A percentile compares a stretch with the other conserved stretches of the same genome.
Conservation (phyloP, 2,888 invertebrate species). For the Dynastes maya region DNA sequence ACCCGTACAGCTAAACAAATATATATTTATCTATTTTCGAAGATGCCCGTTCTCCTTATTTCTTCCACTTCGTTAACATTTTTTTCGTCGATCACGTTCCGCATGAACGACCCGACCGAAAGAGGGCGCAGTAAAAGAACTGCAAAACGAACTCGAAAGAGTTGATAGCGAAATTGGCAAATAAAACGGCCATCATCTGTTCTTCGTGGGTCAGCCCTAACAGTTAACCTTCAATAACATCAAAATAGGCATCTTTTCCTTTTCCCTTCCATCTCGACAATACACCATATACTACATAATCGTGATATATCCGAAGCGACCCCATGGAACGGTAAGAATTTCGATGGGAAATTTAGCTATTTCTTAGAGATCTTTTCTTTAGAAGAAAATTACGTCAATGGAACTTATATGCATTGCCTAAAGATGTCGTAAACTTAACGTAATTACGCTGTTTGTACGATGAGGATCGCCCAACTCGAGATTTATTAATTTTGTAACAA, state of each 20-base stretch:
- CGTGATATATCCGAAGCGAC: not conserved
- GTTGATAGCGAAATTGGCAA: constrained; percentile 58
- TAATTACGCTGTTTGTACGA: no score
- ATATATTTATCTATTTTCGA: constrained; percentile 20
- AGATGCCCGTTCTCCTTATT: not conserved
- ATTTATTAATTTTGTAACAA: no score
- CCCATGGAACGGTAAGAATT: no score
- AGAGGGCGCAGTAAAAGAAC: constrained; percentile 2
- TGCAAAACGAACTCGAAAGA: constrained; percentile 57
- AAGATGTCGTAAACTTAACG: no score
- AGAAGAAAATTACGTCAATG: no score
- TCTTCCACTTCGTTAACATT: constrained; percentile 24
- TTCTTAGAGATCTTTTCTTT: no score
- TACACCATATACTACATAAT: constrained; percentile 4
- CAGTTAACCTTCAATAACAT: constrained; percentile 44
- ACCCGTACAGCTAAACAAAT: constrained; percentile 16
- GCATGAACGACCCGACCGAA: constrained; percentile 21
- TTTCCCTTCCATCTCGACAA: not conserved
- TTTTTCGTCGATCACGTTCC: constrained; percentile 28
- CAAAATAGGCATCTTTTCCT: not conserved
- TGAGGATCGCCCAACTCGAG: no score
- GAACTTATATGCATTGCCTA: no score
- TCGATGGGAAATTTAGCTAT: no score
- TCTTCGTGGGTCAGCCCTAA: constrained; percentile 41
- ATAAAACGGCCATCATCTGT: constrained; percentile 58